These are phyloP conservation scores for Ischnura elegans DNA, from an alignment of 2,888 invertebrate species.

Conservation along the genomic window DNA sequence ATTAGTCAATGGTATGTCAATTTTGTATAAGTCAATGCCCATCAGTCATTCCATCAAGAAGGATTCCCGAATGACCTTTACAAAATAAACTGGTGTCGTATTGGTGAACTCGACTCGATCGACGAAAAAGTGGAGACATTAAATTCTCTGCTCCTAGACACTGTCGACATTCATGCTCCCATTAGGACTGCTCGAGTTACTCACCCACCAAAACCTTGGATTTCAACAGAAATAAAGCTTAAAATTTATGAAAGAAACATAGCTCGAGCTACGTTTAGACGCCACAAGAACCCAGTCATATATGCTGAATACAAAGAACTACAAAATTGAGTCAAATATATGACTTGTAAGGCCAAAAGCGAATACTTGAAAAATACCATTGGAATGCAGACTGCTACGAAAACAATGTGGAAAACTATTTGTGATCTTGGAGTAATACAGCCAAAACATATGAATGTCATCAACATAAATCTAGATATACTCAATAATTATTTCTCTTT, in stretches of 20 bases:
- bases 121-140: neutral
- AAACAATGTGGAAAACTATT: neutral
- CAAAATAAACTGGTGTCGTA: neutral
- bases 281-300: neutral
- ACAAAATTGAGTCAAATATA: neutral
- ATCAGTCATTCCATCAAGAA: no score
- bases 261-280: neutral
- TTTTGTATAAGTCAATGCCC: no score
- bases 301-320: neutral
- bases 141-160: neutral
- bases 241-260: neutral
- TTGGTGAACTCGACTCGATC: neutral
- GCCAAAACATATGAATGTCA: neutral
- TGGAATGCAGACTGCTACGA: neutral
- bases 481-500: neutral
- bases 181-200: no score
- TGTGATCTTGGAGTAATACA: neutral
- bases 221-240: neutral
- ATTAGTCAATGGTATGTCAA: no score
- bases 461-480: neutral
- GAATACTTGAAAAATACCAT: neutral
- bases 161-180: neutral
- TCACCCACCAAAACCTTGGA: neutral
- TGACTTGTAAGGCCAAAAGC: neutral
- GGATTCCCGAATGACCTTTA: no score